These are phyloP conservation scores for Nematostella vectensis DNA, from an alignment of 92 coral and sea anemone species.

Conservation along the genomic window DNA sequence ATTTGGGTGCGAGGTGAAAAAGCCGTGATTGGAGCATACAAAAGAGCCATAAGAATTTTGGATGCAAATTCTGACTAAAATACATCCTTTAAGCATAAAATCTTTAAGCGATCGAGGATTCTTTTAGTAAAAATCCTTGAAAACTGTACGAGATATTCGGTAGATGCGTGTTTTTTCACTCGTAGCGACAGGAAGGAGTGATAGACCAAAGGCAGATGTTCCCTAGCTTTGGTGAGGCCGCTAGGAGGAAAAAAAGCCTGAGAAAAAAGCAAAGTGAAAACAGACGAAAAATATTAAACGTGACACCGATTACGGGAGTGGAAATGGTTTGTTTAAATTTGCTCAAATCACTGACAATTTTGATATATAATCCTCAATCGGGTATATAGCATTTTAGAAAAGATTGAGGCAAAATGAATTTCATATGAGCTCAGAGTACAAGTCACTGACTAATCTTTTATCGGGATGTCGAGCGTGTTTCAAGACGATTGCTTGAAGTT, in stretches of 20 bases:
- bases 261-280: not conserved
- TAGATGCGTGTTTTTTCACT: no score
- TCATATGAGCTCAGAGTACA: no score
- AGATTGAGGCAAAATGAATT: not conserved
- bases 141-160: no score
- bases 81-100: no score
- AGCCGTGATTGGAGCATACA: not conserved
- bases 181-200: not conserved
- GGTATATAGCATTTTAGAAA: no score
- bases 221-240: no score
- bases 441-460: no score
- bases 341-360: not conserved
- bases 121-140: not conserved
- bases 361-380: no score
- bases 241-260: no score
- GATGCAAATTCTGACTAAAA: no score
- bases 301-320: not conserved
- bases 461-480: no score
- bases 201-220: not conserved
- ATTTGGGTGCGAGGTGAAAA: not conserved
- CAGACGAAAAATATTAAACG: constrained; percentile 1
- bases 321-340: not conserved
- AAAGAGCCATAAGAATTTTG: not conserved
- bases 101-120: not conserved
- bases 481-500: no score